Base-by-base conservation (phyloP, 1,140 invertebrate genomes). In the Bombyx mori region DNA sequence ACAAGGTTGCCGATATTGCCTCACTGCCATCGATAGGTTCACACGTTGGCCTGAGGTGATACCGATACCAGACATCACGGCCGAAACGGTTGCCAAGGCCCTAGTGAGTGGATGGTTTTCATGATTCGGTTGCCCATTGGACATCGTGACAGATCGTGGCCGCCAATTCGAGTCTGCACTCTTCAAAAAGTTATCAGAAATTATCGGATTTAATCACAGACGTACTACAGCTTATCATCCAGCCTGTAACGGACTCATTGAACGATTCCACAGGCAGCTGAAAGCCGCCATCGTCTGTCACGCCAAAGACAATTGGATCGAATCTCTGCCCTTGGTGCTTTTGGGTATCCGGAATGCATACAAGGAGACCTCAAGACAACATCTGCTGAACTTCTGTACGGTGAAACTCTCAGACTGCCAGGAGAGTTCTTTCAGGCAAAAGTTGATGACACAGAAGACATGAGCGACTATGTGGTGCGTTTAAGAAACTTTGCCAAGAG, bases 221-320 rank as follows among this genome's bases (percentile, higher is more conserved):
- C 10, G 10, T 6, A 48, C 47, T 7, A 48, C 47, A 48, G 47
- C 47, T 5, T 48, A 48, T 48, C 47, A 48, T 18, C 47, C 47
- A 5, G 47, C 47, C 10, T 10, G 10, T 7, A 48, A 48, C 47
- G 47, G 47, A 18, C 9, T 48, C 4, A 18, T 48, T 10, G 47
- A 48, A 48, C 47, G 47, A 6, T 18, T 48, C 10, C 47, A 48
- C 47, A 10, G 47, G 6, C 47, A 48, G 18, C 47, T 48, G 6
- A 48, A 48, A 48, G 47, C 47, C 4, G 47, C 47, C 9, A 48
- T 48, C 47, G 47, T 18, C 47, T 48, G 47, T 48, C 9, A 48
- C 47, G 9, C 47, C 9, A 48, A 10, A 6, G 6, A 10, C 10
- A 10, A 10, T 10, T 48, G 47, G 47, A 48, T 9, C 10, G 47